Evolutionary conservation across 1,140 invertebrate species (phyloP).

Genomic region (Neoseiulus cucumeris): DNA sequence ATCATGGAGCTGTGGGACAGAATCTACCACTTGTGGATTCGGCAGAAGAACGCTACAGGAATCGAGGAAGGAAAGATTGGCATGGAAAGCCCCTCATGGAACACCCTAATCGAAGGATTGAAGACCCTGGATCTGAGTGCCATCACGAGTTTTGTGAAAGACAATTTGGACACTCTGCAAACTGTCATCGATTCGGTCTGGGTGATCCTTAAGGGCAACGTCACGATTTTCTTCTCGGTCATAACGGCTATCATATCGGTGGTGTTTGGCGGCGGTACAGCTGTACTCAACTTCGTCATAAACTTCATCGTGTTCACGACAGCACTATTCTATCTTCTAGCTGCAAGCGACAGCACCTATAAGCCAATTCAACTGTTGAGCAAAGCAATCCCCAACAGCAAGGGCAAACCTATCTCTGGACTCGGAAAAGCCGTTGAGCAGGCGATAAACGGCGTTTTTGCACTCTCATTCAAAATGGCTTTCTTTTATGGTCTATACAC

Average conservation of each 20-base stretch:
- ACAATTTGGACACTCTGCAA: conserved; percentile 73
- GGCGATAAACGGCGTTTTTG: conserved; percentile 57
- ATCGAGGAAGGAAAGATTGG: conserved; percentile 31
- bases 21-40: conserved; percentile 71
- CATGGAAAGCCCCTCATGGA: conserved; percentile 44
- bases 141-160: conserved; percentile 58
- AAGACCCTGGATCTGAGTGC: conserved; percentile 53
- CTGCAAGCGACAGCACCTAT: conserved; percentile 64
- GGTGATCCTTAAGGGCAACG: conserved; percentile 73
- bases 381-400: conserved; percentile 39
- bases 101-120: conserved; percentile 46
- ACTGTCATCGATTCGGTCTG: conserved; percentile 79
- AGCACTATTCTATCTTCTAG: conserved; percentile 80
- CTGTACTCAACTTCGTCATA: conserved; percentile 75
- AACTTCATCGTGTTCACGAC: conserved; percentile 88
- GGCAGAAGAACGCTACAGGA: conserved; percentile 34
- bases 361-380: conserved; percentile 71
- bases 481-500: conserved; percentile 94
- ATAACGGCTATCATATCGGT: conserved; percentile 65
- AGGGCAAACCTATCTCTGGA: conserved; percentile 2
- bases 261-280: conserved; percentile 71
- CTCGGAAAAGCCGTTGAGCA: conserved; percentile 52
- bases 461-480: conserved; percentile 87
- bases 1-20: conserved; percentile 79
- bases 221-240: conserved; percentile 66